Percentiles rank a stretch among this genome's conserved stretches.
Conservation (phyloP, 2,888 invertebrate genomes). For the Callyntrura sp. region DNA sequence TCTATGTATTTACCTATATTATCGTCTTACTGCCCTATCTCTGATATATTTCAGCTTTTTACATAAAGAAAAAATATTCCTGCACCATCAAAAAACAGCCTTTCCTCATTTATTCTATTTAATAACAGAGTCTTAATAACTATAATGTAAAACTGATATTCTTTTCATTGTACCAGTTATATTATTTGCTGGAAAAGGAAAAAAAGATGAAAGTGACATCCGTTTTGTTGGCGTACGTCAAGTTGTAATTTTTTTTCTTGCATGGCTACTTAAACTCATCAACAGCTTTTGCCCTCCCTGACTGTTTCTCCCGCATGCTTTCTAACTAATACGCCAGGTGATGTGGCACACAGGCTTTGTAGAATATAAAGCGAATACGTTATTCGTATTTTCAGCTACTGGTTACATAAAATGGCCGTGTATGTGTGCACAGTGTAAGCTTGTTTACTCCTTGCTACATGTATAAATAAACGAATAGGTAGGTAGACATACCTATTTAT, state of each 20-base stretch:
- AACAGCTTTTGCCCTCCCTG: conserved; percentile 72
- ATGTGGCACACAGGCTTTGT: no score
- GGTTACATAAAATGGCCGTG: neutral
- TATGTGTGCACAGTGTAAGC: no score
- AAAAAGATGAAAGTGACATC: conserved; percentile 73
- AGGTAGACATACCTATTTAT: no score
- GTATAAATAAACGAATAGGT: neutral
- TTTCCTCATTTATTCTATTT: conserved; percentile 11
- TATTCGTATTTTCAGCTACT: no score
- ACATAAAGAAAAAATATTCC: conserved; percentile 39
- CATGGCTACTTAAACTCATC: conserved; percentile 63
- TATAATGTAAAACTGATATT: conserved; percentile 56
- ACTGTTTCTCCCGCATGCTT: neutral
- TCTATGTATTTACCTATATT: no score
- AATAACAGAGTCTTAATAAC: conserved; percentile 35
- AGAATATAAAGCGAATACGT: neutral
- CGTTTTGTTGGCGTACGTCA: conserved; percentile 70
- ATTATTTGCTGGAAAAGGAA: conserved; percentile 2
- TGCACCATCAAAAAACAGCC: neutral
- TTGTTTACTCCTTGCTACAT: neutral
- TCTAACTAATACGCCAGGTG: no score
- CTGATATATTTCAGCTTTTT: neutral
- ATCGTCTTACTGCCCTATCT: no score
- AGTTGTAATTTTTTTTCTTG: conserved; percentile 47
- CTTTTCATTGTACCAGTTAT: conserved; percentile 49